Base-by-base conservation (phyloP, 2,888 invertebrate genomes). In the Microdon myrmicae region DNA sequence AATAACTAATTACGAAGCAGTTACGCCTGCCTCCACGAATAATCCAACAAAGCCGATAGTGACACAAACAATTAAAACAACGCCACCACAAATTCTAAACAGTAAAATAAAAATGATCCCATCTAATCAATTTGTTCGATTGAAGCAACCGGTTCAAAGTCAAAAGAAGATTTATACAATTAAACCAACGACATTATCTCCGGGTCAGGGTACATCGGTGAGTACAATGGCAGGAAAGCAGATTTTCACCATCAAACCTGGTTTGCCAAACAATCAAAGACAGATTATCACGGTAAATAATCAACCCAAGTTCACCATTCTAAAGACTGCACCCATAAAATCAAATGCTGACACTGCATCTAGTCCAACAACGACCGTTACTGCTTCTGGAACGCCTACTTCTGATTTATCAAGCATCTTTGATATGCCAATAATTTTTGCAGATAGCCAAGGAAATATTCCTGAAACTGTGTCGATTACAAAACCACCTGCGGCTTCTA, bases 381-480 rank as follows among this genome's bases (percentile, higher is more conserved):
- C 38, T 4, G 22, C 51, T 3, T 56, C 41, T 59, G 74, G 71
- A 67, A 25, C 56, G 2, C 47, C 60, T 64, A 73, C 73, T 61
- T 70, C 82, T 35, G 83, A 83, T 73, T 69, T 84, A 16, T 81
- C 83, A 1, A 86, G 85, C 71, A 87, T 87, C 32, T 81, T 86
- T 70, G 86, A 87, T 71, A 82, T 87, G 72, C 87, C 87, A 1
- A 86, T 87, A 68, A 83, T 87, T 53, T 86, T 87, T 72, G 87
- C 87, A 1, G 86, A 87, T 68, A 86, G 84, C 66, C 79, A 80
- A 22, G 80, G 80, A 2, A 80, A 69, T 68, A 71, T 72, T 14
- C 66, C 72, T 44, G 69, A 73, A 41, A 34, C 71, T 6, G 44
- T 68, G 8, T 54, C 66, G 9, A 59, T 66, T n/a, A 20, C 55